phyloP scores from a whole-genome alignment of 2,113 vertebrate species.

The Salvelinus namaycush region DNA sequence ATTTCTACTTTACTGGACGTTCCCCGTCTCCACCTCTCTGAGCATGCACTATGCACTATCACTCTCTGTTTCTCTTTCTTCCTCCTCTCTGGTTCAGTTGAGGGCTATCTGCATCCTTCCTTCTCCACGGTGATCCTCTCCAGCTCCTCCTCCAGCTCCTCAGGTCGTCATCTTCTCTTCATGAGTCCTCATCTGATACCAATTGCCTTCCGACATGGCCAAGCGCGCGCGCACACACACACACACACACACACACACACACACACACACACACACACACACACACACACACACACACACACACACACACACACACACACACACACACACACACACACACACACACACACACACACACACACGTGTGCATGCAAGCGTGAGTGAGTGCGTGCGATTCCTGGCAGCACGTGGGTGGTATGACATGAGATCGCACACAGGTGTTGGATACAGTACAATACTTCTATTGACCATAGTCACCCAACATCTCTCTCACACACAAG shows the following conservation, averaged over 20 bases:
- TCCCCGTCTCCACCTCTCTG: too few species aligned
- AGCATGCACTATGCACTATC: too few species aligned
- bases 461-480: conserved; percentile 18
- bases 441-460: conserved; percentile 9
- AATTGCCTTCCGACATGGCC: background rate
- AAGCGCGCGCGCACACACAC: background rate
- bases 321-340: too few species aligned
- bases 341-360: too few species aligned
- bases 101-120: background rate
- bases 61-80: background rate
- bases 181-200: background rate
- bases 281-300: too few species aligned
- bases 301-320: too few species aligned
- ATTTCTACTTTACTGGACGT: background rate
- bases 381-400: background rate
- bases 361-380: background rate
- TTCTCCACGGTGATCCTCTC: background rate
- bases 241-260: too few species aligned
- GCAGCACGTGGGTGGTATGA: background rate
- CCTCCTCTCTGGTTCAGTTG: background rate
- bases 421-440: conserved; percentile 34
- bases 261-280: too few species aligned
- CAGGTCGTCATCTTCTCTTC: background rate
- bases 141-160: background rate
- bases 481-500: background rate